Evolutionary conservation across 2,113 vertebrate genomes (phyloP), one percentile per base, ranked within the genome.

Genomic region (Neopipo cinnamomea): DNA sequence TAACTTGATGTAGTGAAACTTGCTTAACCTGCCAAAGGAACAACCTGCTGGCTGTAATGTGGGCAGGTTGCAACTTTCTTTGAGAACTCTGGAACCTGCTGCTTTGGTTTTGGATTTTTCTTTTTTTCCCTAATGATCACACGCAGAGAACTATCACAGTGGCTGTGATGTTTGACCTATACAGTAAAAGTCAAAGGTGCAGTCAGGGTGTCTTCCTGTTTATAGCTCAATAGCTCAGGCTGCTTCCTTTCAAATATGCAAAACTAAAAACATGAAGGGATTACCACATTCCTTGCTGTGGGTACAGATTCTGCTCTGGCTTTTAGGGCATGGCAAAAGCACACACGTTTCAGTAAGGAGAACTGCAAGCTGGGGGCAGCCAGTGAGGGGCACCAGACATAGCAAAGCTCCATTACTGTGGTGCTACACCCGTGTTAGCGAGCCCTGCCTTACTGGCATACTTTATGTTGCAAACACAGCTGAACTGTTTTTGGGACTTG

Each of bases 161-260:
- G 12, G 11, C 85, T 89, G 44, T 85, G 86, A 91, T 93, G 81
- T 92, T 85, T 94, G 94, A 96, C 95, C 94, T 95, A 46, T 70
- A 23, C 70, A 56, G 83, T 88, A 85, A 58, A 92, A 96, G 96
- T 93, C 95, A 96, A 89, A 97, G 95, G 96, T 96, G 93, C 73
- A 94, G 86, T 93, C 66, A 77, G 80, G 53, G 76, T 92, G 85
- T 85, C 92, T 96, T 96, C 96, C 96, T 97, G 92, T 96, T 95
- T 93, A 75, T 93, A 58, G 88, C 88, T 93, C 86, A 73, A 81
- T 92, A 95, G 70, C 80, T 81, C 5, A 5, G 91, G 79, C 83
- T 84, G 56, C 80, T 96, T 97, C 83, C 91, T 92, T 92, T 96
- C 65, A 93, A 93, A 79, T 49, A 71, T 62, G 73, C 86, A 94